Conservation (phyloP, 2,888 invertebrate species). For the Aporophyla nigra region DNA sequence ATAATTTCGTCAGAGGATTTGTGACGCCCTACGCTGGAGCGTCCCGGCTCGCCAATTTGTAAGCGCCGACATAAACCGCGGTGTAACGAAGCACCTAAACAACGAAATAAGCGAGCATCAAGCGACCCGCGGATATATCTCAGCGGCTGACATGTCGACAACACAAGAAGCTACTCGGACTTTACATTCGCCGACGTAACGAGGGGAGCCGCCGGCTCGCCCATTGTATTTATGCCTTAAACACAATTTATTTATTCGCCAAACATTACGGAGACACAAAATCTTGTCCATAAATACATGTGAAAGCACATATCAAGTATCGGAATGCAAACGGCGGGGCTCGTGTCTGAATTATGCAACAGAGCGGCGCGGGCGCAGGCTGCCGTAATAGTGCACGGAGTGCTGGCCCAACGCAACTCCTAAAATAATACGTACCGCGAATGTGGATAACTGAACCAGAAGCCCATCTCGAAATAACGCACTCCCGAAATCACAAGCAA, state of each 20-base stretch:
- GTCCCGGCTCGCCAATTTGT: conserved; percentile 87
- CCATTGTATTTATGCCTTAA: conserved; percentile 90
- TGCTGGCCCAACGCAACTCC: conserved; percentile 80
- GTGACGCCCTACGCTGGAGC: conserved; percentile 78
- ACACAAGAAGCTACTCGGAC: conserved; percentile 86
- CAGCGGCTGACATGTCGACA: conserved; percentile 87
- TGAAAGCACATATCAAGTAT: conserved; percentile 91
- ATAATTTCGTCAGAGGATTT: conserved; percentile 79
- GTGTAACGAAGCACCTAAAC: conserved; percentile 90
- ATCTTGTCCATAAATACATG: conserved; percentile 91
- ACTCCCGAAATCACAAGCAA: conserved; percentile 69
- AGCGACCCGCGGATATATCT: conserved; percentile 83
- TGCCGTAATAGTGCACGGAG: conserved; percentile 87
- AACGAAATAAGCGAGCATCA: conserved; percentile 82
- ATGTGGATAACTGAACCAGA: conserved; percentile 67
- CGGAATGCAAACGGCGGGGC: conserved; percentile 90
- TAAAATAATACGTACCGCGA: conserved; percentile 82
- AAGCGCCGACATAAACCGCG: conserved; percentile 86
- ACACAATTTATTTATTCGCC: conserved; percentile 90
- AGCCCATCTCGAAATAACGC: conserved; percentile 74
- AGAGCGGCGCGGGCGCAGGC: conserved; percentile 83
- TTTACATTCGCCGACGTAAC: conserved; percentile 90
- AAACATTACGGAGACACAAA: conserved; percentile 91
- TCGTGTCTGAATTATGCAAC: conserved; percentile 91
- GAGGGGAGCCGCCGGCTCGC: conserved; percentile 87